Evolutionary conservation across 2,888 invertebrate species (phyloP).

Genomic region (Blastobasis adustella): DNA sequence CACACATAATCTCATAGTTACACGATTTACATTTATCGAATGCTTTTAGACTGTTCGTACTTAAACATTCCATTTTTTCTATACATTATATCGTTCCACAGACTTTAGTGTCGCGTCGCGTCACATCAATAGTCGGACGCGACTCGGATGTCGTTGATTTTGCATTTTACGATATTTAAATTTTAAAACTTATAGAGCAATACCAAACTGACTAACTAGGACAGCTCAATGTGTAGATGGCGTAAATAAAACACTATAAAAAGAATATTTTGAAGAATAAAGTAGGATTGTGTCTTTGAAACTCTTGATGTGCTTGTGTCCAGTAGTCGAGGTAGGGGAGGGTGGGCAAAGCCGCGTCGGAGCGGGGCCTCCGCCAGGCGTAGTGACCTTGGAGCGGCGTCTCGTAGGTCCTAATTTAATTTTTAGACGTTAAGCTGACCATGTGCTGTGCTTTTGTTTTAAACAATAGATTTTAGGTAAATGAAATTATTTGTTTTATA

Average conservation of each 20-base stretch:
- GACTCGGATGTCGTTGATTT: conserved; percentile 43
- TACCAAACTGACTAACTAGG: conserved; percentile 55
- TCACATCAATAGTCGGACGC: conserved; percentile 45
- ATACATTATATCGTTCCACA: conserved; percentile 45
- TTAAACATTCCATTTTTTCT: conserved; percentile 69
- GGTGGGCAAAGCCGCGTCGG: background rate
- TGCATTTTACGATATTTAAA: conserved; percentile 46
- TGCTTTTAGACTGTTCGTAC: conserved; percentile 67
- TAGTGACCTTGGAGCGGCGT: conserved; percentile 50
- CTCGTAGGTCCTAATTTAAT: conserved; percentile 62
- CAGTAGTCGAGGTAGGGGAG: conserved; percentile 52
- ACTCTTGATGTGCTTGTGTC: conserved; percentile 71
- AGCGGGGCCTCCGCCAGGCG: conserved; percentile 51
- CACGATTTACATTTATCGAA: conserved; percentile 36
- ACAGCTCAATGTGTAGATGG: conserved; percentile 68
- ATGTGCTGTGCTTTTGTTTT: conserved; percentile 75
- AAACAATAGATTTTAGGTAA: conserved; percentile 66
- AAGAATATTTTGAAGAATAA: conserved; percentile 59
- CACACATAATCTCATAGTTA: conserved; percentile 33
- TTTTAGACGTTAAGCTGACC: conserved; percentile 69
- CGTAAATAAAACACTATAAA: conserved; percentile 40
- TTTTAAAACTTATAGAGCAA: conserved; percentile 36
- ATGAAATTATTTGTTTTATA: conserved; percentile 65
- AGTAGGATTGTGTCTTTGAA: conserved; percentile 67
- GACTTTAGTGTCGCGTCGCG: conserved; percentile 25